Percentiles rank a stretch among this genome's conserved stretches.
phyloP scores from a whole-genome alignment of 2,888 invertebrate genomes.

The Cephus runcator region DNA sequence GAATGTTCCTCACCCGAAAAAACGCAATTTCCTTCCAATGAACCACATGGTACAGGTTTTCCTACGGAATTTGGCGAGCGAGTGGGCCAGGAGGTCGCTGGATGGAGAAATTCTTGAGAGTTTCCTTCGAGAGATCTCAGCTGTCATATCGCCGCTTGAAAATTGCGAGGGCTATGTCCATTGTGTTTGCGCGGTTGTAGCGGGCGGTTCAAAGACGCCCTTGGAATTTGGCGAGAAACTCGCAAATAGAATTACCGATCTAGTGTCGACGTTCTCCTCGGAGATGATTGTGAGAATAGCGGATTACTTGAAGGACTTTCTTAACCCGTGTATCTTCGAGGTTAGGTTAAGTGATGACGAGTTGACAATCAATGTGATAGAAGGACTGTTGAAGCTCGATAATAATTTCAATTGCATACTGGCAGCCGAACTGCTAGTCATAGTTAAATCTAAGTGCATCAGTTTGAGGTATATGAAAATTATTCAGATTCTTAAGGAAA shows the following conservation, averaged over 20 bases:
- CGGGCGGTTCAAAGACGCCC: not conserved
- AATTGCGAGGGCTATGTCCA: conserved; percentile 30
- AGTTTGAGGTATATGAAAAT: conserved; percentile 11
- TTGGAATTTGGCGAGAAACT: conserved; percentile 20
- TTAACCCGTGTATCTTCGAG: not conserved
- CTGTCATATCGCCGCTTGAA: conserved; percentile 28
- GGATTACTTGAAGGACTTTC: not conserved
- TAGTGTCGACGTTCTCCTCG: conserved; percentile 20
- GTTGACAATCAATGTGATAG: conserved; percentile 13
- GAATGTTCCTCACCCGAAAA: conserved; percentile 24
- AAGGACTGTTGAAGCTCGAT: conserved; percentile 16
- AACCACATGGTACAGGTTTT: conserved; percentile 23
- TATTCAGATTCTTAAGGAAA: conserved; percentile 9
- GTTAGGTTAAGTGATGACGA: not conserved
- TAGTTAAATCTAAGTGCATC: not conserved
- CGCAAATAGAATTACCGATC: conserved; percentile 8
- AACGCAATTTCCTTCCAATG: conserved; percentile 20
- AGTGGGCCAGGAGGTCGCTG: not conserved
- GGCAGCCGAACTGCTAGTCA: conserved; percentile 23
- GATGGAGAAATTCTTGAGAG: conserved; percentile 21
- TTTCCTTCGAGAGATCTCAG: conserved; percentile 24
- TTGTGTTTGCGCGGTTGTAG: conserved; percentile 25
- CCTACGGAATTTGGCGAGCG: not conserved
- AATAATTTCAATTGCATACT: conserved; percentile 15
- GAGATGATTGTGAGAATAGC: not conserved